Conservation (phyloP, 1,140 invertebrate species). For the Cydia pomonella region DNA sequence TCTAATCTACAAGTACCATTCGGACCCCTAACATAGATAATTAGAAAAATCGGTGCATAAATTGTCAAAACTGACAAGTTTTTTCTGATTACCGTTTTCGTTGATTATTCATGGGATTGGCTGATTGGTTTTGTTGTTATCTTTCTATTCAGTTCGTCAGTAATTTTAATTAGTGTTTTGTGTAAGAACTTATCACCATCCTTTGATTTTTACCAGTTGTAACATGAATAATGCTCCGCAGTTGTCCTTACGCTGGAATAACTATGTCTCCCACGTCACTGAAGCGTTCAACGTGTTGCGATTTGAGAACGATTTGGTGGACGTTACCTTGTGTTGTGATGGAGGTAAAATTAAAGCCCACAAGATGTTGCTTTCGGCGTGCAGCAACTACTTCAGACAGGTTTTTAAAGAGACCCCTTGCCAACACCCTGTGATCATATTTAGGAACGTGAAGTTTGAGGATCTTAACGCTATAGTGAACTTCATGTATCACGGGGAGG, state of each 20-base stretch:
- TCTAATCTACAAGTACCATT: not conserved
- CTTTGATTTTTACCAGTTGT: conserved; percentile 34
- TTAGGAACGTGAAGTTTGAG: conserved; percentile 90
- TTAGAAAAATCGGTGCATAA: not conserved
- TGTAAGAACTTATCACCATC: conserved; percentile 26
- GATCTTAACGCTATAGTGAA: conserved; percentile 90
- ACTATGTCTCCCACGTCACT: conserved; percentile 76
- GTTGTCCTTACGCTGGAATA: conserved; percentile 77
- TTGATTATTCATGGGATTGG: conserved; percentile 30
- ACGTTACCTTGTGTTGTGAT: conserved; percentile 92
- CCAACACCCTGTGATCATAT: conserved; percentile 92
- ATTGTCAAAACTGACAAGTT: conserved; percentile 32
- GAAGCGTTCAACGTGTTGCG: conserved; percentile 88
- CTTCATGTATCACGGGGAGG: conserved; percentile 94
- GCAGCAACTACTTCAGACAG: conserved; percentile 91
- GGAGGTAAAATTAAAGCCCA: conserved; percentile 91
- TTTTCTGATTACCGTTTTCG: conserved; percentile 28
- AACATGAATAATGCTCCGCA: conserved; percentile 75
- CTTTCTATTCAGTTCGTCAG: conserved; percentile 26
- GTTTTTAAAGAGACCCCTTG: conserved; percentile 92
- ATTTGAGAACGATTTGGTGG: conserved; percentile 90
- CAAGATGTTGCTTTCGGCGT: conserved; percentile 92
- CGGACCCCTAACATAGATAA: not conserved
- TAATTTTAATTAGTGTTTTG: conserved; percentile 13
- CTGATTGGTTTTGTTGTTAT: conserved; percentile 32